Conservation (phyloP, 2,888 invertebrate genomes). For the Stenodera caucasica region DNA sequence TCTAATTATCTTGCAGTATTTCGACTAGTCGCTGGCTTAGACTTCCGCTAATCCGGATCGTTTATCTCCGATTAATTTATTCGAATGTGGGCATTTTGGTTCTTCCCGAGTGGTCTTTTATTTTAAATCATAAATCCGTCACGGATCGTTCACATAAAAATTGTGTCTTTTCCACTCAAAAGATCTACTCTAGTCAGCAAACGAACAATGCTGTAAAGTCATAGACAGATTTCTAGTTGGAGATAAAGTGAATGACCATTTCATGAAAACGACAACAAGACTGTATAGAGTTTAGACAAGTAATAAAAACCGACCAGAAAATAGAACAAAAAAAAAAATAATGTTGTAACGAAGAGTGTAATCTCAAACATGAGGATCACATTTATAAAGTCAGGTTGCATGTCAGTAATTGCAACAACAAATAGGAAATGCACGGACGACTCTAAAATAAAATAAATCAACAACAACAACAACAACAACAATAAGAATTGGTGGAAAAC, state of each 20-base stretch:
- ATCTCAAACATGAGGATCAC: not conserved
- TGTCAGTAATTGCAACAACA: constrained; percentile 34
- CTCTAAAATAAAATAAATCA: no score
- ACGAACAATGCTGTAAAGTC: not conserved
- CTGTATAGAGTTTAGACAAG: no score
- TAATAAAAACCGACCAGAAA: no score
- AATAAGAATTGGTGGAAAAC: constrained; percentile 7
- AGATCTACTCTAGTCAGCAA: not conserved
- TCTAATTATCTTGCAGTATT: no score
- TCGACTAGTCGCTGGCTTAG: no score
- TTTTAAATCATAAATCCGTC: not conserved
- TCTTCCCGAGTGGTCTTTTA: no score
- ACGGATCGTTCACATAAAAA: not conserved
- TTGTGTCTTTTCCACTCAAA: not conserved
- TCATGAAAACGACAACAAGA: constrained; percentile 17
- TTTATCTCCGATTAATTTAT: no score
- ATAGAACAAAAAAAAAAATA: no score
- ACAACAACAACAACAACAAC: constrained; percentile 9
- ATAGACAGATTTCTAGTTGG: not conserved
- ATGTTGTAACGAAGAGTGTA: not conserved
- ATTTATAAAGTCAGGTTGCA: constrained; percentile 22
- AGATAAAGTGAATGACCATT: not conserved
- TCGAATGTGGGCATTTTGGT: no score
- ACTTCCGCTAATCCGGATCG: no score
- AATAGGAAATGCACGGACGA: constrained; percentile 34